phyloP scores from a whole-genome alignment of 2,888 invertebrate species.

The Nemotelus nigrinus region DNA sequence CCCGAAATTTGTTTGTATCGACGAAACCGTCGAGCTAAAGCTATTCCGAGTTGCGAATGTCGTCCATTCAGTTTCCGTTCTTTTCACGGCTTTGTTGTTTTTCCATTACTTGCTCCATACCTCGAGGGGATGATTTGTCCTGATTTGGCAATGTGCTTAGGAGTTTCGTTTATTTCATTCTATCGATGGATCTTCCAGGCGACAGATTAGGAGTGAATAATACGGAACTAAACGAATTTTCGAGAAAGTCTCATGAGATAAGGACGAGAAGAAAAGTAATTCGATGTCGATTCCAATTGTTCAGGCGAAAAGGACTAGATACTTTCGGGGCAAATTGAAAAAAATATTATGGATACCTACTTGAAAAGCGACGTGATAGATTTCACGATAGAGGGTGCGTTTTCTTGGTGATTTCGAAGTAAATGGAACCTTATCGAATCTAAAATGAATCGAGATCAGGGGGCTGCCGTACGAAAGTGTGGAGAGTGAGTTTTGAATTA shows the following conservation, averaged over 20 bases:
- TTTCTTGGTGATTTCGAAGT: too few species aligned
- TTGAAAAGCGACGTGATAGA: too few species aligned
- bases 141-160: background rate
- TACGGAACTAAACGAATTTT: constrained; percentile 36
- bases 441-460: too few species aligned
- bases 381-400: too few species aligned
- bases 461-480: too few species aligned
- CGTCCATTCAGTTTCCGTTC: background rate
- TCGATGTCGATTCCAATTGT: constrained; percentile 17
- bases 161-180: background rate
- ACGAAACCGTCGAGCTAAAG: background rate
- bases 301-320: background rate
- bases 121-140: constrained; percentile 2
- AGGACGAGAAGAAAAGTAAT: constrained; percentile 15
- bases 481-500: too few species aligned
- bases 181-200: background rate
- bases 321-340: too few species aligned
- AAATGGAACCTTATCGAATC: too few species aligned
- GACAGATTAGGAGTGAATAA: constrained; percentile 31
- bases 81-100: background rate
- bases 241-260: constrained; percentile 23
- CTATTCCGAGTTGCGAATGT: background rate
- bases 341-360: too few species aligned
- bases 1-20: background rate
- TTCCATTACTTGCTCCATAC: constrained; percentile 1